Evolutionary conservation across 2,888 invertebrate genomes (phyloP), one percentile per base, ranked within the genome.

Genomic region (Actias luna): DNA sequence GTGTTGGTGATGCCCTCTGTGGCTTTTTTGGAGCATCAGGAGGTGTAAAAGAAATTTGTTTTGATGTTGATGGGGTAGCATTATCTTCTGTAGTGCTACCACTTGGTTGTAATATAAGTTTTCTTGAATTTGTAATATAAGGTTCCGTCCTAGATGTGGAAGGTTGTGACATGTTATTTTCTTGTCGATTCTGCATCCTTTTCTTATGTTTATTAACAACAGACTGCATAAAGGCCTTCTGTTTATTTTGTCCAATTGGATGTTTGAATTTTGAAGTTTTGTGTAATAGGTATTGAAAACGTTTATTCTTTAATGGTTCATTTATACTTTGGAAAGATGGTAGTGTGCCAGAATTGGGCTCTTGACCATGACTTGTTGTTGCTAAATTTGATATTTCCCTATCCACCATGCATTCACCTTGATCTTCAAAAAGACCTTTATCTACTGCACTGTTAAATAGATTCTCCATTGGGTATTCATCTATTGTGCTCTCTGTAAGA

Each of bases 251-350:
- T 1, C 88, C 85, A 66, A 92, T 90, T 22, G 92, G 92, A 75
- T 92, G 92, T 68, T 92, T 92, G 67, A 90, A 91, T 76, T 93
- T 93, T 5, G 93, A 93, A 10, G 92, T 93, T 76, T 92, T 93
- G 68, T 93, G 93, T 42, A 93, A 83, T 69, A 93, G 80, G 75
- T 92, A 93, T 73, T 93, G 93, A 71, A 93, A 91, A 65, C 93
- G 82, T 74, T 93, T 93, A 71, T 91, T 93, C 74, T 93, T 93
- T 62, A 88, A 74, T 46, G 92, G 91, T 71, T 93, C 93, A 74
- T 85, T 90, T 76, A 91, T 81, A 71, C 88, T 91, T 80, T 91
- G 90, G 78, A 91, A 91, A 18, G 91, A 88, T 35, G 90, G 89
- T 52, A 90, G 75, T 33, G 88, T 79, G n/a, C 87, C 84, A 1